These are phyloP conservation scores for Macrosoma leucophasiata DNA, from an alignment of 2,888 invertebrate species.

Conservation along the genomic window DNA sequence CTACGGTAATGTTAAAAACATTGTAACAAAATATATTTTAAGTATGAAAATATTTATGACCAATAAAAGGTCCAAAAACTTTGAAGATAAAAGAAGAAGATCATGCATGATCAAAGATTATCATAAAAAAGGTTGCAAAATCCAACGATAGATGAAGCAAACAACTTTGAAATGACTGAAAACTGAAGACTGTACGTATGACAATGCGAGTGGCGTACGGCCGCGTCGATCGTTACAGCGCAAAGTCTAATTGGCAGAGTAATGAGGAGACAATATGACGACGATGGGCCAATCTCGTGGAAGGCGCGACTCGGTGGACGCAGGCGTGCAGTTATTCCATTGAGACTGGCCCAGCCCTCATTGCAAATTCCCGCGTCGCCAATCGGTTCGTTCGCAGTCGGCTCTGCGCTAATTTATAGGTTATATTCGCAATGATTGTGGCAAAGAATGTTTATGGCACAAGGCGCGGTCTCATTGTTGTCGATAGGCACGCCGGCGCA, in stretches of 20 bases:
- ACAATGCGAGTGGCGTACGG: too few relatives aligned
- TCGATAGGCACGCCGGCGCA: constrained; percentile 48
- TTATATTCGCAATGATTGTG: constrained; percentile 69
- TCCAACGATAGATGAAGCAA: too few relatives aligned
- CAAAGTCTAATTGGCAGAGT: constrained; percentile 43
- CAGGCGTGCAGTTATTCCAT: constrained; percentile 37
- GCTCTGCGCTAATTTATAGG: constrained; percentile 65
- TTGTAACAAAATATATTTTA: too few relatives aligned
- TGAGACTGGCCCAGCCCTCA: constrained; percentile 40
- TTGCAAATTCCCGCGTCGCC: constrained; percentile 52
- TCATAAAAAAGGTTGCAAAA: too few relatives aligned
- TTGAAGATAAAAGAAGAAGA: too few relatives aligned
- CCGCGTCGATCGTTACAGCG: constrained; percentile 20
- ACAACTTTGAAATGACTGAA: too few relatives aligned
- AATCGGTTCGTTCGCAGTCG: constrained; percentile 48
- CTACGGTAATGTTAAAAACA: too few relatives aligned
- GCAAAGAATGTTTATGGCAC: constrained; percentile 70
- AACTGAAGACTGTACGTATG: too few relatives aligned
- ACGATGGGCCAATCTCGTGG: constrained; percentile 10
- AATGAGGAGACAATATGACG: constrained; percentile 26
- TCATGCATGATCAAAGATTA: too few relatives aligned
- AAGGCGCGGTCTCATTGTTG: constrained; percentile 71
- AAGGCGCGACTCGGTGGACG: constrained; percentile 23
- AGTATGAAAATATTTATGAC: too few relatives aligned
- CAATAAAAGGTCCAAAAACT: too few relatives aligned